A percentile compares a stretch with the other conserved stretches of the same genome.
phyloP scores from a whole-genome alignment of 2,888 invertebrate species.

The Zootermopsis nevadensis region DNA sequence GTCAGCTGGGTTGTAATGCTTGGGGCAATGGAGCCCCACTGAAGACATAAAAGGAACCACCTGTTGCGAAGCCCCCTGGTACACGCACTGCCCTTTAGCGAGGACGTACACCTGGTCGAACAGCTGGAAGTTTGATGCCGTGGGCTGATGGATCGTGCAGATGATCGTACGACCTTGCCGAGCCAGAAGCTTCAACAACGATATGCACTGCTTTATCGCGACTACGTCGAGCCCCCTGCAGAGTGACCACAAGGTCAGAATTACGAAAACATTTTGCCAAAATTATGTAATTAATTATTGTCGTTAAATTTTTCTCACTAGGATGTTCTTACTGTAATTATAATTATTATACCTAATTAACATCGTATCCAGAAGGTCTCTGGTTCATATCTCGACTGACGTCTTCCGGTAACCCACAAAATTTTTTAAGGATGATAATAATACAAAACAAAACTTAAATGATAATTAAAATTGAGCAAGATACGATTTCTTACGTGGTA shows the following conservation, averaged over 20 bases:
- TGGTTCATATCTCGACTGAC: too few species aligned
- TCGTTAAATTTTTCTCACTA: too few species aligned
- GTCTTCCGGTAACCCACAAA: too few species aligned
- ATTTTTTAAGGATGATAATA: too few species aligned
- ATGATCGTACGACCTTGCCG: slow-evolving; percentile 79
- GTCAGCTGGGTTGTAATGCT: slow-evolving; percentile 84
- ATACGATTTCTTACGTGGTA: slow-evolving; percentile 83
- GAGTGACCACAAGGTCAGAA: slow-evolving; percentile 44
- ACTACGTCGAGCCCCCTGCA: slow-evolving; percentile 79
- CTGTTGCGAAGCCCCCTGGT: slow-evolving; percentile 75
- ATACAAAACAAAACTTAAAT: too few species aligned
- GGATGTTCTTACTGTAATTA: too few species aligned
- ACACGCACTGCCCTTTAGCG: slow-evolving; percentile 73
- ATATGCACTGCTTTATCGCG: slow-evolving; percentile 78
- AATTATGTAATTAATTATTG: too few species aligned
- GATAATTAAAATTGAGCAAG: too few species aligned
- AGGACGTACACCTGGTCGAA: slow-evolving; percentile 80
- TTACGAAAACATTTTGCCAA: too few species aligned
- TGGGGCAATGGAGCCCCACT: slow-evolving; percentile 76
- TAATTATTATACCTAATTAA: too few species aligned
- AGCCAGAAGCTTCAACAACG: slow-evolving; percentile 75
- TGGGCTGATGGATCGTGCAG: slow-evolving; percentile 85
- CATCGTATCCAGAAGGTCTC: too few species aligned
- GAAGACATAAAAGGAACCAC: slow-evolving; percentile 76
- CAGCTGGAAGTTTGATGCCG: slow-evolving; percentile 78